Evolutionary conservation across 2,113 vertebrate species (phyloP), one percentile per base, ranked within the genome.

Genomic region (Crotalus viridis): DNA sequence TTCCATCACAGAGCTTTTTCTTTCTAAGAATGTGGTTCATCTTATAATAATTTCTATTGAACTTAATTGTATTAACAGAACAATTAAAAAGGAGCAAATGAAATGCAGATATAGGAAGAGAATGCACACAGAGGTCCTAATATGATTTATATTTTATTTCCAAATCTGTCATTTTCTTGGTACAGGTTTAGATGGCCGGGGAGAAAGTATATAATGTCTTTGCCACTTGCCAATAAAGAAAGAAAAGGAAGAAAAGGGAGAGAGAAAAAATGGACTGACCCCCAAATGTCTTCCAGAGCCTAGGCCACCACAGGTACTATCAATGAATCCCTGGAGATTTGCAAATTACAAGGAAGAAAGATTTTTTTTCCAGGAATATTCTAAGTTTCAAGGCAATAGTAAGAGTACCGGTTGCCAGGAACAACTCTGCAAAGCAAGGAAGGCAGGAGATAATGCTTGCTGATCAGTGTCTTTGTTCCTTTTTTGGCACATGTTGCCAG

Each of bases 101-200:
- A 54, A 52, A 0, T n/a, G 33, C 1, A 1, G 13, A 61, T 24
- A 28, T 13, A 96, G 33, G 19, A 2, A 55, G 13, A 55, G 5
- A 52, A 87, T 17, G 7, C 33, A 92, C 12, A 55, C 15, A 22
- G 69, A 39, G 89, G 17, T 13, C 93, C 87, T 92, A 13, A 13
- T 92, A 48, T 26, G 9, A 97, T 98, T 98, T 96, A 97, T 97
- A 98, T 96, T 98, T 98, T 98, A 98, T 98, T 98, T 97, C 96
- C 97, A 98, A 98, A 98, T 97, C 97, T 97, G 97, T 97, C 9
- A 96, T 96, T 97, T 98, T 97, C 97, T 97, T 97, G 95, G 95
- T 97, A 98, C 97, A 97, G 97, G 97, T 97, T 96, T 98, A 98
- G 97, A 98, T 95, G 96, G 97, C 96, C 55, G 92, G 94, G 92